phyloP scores from a whole-genome alignment of 2,888 invertebrate species.

The Eutolmus rufibarbis region DNA sequence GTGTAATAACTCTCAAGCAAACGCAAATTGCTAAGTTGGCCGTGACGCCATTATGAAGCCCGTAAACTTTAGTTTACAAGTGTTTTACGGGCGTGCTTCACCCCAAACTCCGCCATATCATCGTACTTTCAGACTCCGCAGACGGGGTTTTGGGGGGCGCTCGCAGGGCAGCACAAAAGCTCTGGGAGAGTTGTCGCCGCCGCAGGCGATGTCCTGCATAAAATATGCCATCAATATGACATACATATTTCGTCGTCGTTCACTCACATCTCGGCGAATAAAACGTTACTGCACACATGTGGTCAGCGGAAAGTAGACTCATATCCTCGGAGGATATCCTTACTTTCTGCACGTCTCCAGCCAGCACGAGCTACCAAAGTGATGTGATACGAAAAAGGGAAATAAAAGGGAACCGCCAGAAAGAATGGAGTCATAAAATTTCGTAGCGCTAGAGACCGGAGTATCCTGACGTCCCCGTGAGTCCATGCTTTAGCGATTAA shows the following conservation, averaged over 20 bases:
- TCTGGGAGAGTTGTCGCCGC: background rate
- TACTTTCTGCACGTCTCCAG: background rate
- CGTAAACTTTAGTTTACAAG: constrained; percentile 12
- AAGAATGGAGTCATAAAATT: constrained; percentile 39
- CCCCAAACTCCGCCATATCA: background rate
- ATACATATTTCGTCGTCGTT: background rate
- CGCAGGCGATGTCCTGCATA: constrained; percentile 29
- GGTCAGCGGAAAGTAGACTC: constrained; percentile 28
- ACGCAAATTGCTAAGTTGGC: background rate
- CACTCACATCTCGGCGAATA: background rate
- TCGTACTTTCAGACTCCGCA: background rate
- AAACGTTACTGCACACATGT: constrained; percentile 23
- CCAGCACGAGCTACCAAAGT: background rate
- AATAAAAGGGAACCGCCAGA: constrained; percentile 25
- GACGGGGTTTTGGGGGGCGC: background rate
- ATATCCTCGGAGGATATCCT: constrained; percentile 10
- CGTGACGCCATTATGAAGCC: background rate
- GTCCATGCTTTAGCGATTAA: constrained; percentile 38
- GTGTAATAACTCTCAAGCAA: background rate
- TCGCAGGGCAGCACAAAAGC: background rate
- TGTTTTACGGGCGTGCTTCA: background rate
- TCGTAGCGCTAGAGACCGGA: background rate
- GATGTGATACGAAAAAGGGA: constrained; percentile 30
- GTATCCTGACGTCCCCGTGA: constrained; percentile 8
- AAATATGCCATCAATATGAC: constrained; percentile 31